Evolutionary conservation across 2,888 invertebrate species (phyloP).

Genomic region (Leucoptera coffeella): DNA sequence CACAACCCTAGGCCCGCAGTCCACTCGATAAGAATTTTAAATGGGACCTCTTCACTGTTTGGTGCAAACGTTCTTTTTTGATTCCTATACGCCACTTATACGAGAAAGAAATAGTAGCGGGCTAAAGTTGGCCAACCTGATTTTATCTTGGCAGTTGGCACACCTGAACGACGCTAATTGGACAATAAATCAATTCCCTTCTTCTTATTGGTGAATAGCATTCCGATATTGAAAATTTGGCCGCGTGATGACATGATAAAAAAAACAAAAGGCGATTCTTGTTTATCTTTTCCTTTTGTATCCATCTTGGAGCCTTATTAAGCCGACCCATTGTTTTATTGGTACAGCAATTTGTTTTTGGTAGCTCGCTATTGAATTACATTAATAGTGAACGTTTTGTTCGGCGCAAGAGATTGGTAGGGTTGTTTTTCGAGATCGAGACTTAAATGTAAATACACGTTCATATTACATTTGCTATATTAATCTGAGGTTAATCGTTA

Average conservation of each 20-base stretch:
- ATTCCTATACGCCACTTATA: constrained; percentile 40
- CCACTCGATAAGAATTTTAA: constrained; percentile 47
- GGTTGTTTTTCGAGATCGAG: no score
- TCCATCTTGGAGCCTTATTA: constrained; percentile 47
- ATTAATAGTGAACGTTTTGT: constrained; percentile 6
- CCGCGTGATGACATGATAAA: constrained; percentile 53
- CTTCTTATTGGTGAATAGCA: constrained; percentile 52
- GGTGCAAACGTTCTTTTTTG: constrained; percentile 48
- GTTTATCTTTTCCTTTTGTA: constrained; percentile 51
- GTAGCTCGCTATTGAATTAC: constrained; percentile 43
- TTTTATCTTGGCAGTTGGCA: constrained; percentile 54
- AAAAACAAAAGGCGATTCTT: constrained; percentile 34
- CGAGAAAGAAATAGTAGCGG: constrained; percentile 18
- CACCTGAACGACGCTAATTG: constrained; percentile 55
- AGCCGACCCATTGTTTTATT: constrained; percentile 41
- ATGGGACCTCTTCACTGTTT: constrained; percentile 36
- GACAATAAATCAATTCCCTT: constrained; percentile 56
- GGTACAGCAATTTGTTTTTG: constrained; percentile 48
- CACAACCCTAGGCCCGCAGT: constrained; percentile 32
- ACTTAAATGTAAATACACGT: no score
- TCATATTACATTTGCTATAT: no score
- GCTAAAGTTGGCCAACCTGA: constrained; percentile 48
- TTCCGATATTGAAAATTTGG: constrained; percentile 55
- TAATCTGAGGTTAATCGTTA: no score
- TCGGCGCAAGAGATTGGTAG: no score